Conservation (phyloP, 2,888 invertebrate genomes). For the Agrochola lychnidis region DNA sequence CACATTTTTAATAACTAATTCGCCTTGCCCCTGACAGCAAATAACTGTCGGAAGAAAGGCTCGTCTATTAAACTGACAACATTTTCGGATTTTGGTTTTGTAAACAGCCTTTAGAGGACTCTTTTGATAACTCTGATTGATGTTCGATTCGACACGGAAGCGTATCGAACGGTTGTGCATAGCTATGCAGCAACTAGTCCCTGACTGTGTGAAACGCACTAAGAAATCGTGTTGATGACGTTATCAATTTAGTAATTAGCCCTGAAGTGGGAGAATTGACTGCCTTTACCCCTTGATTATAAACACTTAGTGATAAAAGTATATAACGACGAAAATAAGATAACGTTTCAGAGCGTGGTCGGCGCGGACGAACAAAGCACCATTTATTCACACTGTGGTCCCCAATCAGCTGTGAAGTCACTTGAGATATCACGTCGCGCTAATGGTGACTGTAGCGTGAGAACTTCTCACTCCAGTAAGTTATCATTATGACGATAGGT, state of each 20-base stretch:
- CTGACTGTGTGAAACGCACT: background rate
- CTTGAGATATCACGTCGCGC: slow-evolving; percentile 18
- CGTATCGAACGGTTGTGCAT: background rate
- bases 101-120: background rate
- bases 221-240: background rate
- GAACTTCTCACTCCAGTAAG: slow-evolving; percentile 29
- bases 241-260: background rate
- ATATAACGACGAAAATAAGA: background rate
- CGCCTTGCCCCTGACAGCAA: background rate
- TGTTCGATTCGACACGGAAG: background rate
- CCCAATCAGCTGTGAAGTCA: slow-evolving; percentile 34
- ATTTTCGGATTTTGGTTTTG: background rate
- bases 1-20: background rate
- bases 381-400: slow-evolving; percentile 6
- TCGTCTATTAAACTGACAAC: too few relatives aligned
- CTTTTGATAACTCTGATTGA: background rate
- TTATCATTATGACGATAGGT: background rate
- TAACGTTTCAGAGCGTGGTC: slow-evolving; percentile 17
- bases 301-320: background rate
- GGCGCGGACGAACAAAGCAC: slow-evolving; percentile 7
- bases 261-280: background rate
- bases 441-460: slow-evolving; percentile 24
- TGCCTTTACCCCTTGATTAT: background rate
- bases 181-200: background rate
- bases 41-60: background rate